phyloP scores from a whole-genome alignment of 2,113 vertebrate species.

The Riparia riparia region DNA sequence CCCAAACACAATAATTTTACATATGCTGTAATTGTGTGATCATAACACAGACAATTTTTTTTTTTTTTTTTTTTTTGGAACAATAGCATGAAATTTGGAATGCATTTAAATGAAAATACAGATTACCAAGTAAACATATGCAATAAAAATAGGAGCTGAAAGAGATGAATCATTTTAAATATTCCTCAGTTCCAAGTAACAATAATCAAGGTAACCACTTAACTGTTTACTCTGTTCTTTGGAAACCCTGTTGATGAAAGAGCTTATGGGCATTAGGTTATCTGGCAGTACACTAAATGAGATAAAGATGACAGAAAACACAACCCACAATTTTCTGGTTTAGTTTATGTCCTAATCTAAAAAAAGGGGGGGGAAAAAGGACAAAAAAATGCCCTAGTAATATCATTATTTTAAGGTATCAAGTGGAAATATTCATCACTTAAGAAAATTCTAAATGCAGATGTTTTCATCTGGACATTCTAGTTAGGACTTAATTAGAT shows the following conservation, averaged over 20 bases:
- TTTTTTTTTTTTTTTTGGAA: background rate
- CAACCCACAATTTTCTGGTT: background rate
- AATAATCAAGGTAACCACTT: background rate
- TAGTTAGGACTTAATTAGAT: background rate
- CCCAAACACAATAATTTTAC: background rate
- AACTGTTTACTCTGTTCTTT: background rate
- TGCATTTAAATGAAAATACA: background rate
- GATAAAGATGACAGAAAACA: slow-evolving; percentile 11
- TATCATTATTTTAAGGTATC: background rate
- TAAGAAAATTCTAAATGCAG: background rate
- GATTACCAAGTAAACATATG: background rate
- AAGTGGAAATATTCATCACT: background rate
- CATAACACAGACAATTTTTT: background rate
- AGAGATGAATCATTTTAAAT: background rate
- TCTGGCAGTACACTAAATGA: background rate
- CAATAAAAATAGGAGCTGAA: background rate
- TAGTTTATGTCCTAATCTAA: background rate
- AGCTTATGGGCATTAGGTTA: slow-evolving; percentile 5
- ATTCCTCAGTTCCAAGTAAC: background rate
- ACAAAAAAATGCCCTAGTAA: background rate
- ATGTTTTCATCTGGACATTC: background rate
- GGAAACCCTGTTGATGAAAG: background rate
- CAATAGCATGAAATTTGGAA: background rate
- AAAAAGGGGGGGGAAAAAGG: background rate
- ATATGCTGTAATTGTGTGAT: background rate